Conservation (phyloP, 1,140 invertebrate species). For the Trichonephila clavata region DNA sequence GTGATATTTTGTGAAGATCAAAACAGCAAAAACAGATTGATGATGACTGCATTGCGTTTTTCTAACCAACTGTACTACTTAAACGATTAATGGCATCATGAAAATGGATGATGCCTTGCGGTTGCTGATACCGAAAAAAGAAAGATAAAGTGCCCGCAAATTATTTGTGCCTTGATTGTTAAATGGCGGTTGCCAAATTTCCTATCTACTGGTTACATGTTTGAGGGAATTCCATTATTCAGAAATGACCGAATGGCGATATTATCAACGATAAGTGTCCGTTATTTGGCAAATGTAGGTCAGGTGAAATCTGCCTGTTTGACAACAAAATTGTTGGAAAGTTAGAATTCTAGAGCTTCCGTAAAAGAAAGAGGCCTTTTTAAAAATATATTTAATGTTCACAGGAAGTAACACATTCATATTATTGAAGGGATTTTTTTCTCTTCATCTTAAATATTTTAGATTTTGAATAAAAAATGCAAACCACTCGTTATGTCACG, state of each 20-base stretch:
- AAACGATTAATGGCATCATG: background rate
- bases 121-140: background rate
- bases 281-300: background rate
- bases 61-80: background rate
- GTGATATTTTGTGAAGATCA: background rate
- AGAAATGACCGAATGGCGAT: background rate
- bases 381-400: too few species aligned
- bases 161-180: background rate
- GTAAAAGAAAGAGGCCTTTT: background rate
- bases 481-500: too few species aligned
- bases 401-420: too few species aligned
- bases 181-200: background rate
- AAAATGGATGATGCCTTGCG: slow-evolving; percentile 33
- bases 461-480: too few species aligned
- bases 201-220: background rate
- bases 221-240: background rate
- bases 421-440: too few species aligned
- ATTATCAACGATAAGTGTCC: background rate
- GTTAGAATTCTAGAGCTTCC: background rate
- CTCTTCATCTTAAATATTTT: too few species aligned
- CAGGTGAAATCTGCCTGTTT: slow-evolving; percentile 2
- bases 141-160: background rate
- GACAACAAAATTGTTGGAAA: background rate
- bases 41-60: background rate
- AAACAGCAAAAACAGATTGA: slow-evolving; percentile 6